Conservation (phyloP, 1,140 invertebrate genomes). For the Hyposmocoma kahamanoa region DNA sequence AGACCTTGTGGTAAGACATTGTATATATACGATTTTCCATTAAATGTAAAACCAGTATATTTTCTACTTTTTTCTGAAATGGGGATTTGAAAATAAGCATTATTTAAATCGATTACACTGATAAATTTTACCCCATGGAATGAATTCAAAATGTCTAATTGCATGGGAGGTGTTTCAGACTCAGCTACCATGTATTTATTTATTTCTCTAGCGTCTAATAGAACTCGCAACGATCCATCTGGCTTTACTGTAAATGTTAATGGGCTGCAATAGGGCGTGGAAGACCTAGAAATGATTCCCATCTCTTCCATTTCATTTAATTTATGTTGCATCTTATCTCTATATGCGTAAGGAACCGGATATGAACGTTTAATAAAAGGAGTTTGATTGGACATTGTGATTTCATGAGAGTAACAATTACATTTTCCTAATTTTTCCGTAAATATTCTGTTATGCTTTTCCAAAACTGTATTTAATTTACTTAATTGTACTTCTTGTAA, state of each 20-base stretch:
- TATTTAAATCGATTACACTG: conserved; percentile 35
- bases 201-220: background rate
- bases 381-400: conserved; percentile 17
- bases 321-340: conserved; percentile 15
- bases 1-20: conserved; percentile 40
- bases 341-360: conserved; percentile 30
- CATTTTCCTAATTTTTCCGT: conserved; percentile 13
- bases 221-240: no score
- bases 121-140: conserved; percentile 29
- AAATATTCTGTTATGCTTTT: conserved; percentile 10
- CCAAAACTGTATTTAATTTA: conserved; percentile 2
- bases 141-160: conserved; percentile 31
- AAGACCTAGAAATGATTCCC: conserved; percentile 24
- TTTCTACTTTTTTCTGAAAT: conserved; percentile 23
- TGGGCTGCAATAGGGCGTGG: conserved; percentile 39
- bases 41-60: conserved; percentile 39
- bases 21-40: conserved; percentile 35
- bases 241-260: no score
- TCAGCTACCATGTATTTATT: background rate
- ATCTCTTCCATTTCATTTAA: conserved; percentile 20
- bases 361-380: conserved; percentile 25
- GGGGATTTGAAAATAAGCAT: conserved; percentile 47
- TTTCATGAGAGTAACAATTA: conserved; percentile 26
- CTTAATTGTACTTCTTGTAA: background rate
- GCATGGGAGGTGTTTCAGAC: conserved; percentile 24